Conservation (phyloP, 1,140 invertebrate species). For the Drosophila parvula region DNA sequence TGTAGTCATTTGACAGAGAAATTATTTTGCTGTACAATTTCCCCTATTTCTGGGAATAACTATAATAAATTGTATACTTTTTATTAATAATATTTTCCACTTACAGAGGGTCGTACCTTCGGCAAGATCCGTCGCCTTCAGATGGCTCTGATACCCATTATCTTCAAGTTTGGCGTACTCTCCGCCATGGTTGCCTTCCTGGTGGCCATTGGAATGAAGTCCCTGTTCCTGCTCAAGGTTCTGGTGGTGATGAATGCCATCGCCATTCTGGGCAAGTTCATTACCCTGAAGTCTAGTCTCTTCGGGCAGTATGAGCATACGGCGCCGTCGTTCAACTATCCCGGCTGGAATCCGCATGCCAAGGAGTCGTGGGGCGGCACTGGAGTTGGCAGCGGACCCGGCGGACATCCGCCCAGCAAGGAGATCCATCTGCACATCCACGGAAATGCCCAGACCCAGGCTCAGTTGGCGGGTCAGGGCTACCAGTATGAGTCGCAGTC, state of each 20-base stretch:
- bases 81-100: background rate
- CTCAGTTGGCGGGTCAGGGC: conserved; percentile 53
- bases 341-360: conserved; percentile 69
- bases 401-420: conserved; percentile 64
- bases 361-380: conserved; percentile 62
- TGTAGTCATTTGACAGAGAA: background rate
- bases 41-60: background rate
- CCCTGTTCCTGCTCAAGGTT: conserved; percentile 84
- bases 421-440: conserved; percentile 83
- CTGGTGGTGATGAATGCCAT: conserved; percentile 77
- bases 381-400: conserved; percentile 17
- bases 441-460: conserved; percentile 64
- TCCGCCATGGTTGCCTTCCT: conserved; percentile 84
- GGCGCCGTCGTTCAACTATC: conserved; percentile 70
- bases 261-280: conserved; percentile 77
- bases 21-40: background rate
- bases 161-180: conserved; percentile 85
- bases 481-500: conserved; percentile 57
- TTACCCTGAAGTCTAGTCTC: conserved; percentile 69
- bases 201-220: conserved; percentile 84
- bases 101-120: conserved; percentile 81
- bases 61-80: background rate
- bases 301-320: conserved; percentile 63
- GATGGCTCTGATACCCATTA: conserved; percentile 84
- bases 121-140: conserved; percentile 83